Base-by-base conservation (phyloP, 2,888 invertebrate genomes). In the Falcaria lacertinaria region DNA sequence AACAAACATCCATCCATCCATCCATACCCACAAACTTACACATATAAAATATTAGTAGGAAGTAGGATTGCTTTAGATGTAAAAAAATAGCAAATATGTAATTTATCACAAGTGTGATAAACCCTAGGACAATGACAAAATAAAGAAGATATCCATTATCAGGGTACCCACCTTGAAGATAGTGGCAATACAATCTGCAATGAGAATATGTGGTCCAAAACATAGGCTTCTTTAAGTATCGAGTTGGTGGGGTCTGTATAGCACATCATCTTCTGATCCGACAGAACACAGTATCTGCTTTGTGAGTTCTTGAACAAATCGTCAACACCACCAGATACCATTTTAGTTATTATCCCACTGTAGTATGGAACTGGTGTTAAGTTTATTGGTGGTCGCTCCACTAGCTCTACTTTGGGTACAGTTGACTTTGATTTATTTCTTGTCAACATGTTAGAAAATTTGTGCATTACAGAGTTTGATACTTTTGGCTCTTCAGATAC, bases 221-320 rank as follows among this genome's bases (percentile, higher is more conserved):
- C 85, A 65, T 95, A 92, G 15, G 91, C 85, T 76, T 96, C 95
- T 67, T 94, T 94, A 15, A 93, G 69, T 32, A 91, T 84, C 32
- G 91, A 91, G 78, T 93, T 92, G 42, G 92, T 92, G 54, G 93
- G 93, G 66, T 96, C 96, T 4, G 92, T 84, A 61, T 93, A 95
- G 65, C 95, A 94, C 52, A 92, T 90, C 19, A 96, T 83, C 65
- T 93, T 93, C 35, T 93, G 92, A 53, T 94, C 94, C 3, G 93
- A 91, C 16, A 96, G 74, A 33, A 94, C 91, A 66, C 94, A 94
- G 79, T 93, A 93, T 34, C 94, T 90, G n/a, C 91, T 91, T 50
- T 94, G 93, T 64, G 94, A 92, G 69, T 96, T 95, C 50, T 94
- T 95, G 41, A 95, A 92, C 43, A 94, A 83, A 52, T 94, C 93